Evolutionary conservation across 2,888 invertebrate species (phyloP).

Genomic region (Diplolepis rosae): DNA sequence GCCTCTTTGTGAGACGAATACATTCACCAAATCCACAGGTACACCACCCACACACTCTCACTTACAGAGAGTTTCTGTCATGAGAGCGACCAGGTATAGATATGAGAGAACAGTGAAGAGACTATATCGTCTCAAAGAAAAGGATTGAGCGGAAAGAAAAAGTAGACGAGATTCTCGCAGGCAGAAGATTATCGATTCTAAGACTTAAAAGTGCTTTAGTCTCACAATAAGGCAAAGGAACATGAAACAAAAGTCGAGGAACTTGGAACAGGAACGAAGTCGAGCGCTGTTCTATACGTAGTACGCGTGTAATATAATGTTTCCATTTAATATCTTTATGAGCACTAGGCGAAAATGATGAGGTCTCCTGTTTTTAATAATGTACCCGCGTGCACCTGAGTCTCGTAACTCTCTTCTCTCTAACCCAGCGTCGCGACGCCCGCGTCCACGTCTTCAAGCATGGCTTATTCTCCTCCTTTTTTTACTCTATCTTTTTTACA

Average conservation of each 20-base stretch:
- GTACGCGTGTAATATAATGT: slow-evolving; percentile 66
- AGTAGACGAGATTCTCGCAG: neutral
- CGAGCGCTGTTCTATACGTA: neutral
- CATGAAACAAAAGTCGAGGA: slow-evolving; percentile 49
- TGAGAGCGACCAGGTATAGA: slow-evolving; percentile 1
- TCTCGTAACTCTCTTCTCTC: slow-evolving; percentile 67
- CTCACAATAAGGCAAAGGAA: slow-evolving; percentile 38
- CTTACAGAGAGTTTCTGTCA: neutral
- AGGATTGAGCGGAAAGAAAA: neutral
- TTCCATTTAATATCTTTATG: slow-evolving; percentile 72
- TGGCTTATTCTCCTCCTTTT: neutral
- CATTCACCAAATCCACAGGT: slow-evolving; percentile 14
- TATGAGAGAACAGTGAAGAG: neutral
- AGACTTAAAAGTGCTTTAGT: neutral
- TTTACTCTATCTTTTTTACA: slow-evolving; percentile 42
- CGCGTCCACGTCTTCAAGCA: slow-evolving; percentile 15
- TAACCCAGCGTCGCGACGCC: slow-evolving; percentile 43
- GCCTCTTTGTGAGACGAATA: slow-evolving; percentile 37
- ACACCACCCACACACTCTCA: slow-evolving; percentile 1
- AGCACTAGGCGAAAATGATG: slow-evolving; percentile 68
- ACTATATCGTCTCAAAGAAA: neutral
- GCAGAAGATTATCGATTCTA: neutral
- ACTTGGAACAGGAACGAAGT: neutral
- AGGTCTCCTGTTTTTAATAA: slow-evolving; percentile 72
- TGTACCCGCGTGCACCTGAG: slow-evolving; percentile 69